Base-by-base conservation (phyloP, 2,888 invertebrate species). In the Tachystola acroxantha region DNA sequence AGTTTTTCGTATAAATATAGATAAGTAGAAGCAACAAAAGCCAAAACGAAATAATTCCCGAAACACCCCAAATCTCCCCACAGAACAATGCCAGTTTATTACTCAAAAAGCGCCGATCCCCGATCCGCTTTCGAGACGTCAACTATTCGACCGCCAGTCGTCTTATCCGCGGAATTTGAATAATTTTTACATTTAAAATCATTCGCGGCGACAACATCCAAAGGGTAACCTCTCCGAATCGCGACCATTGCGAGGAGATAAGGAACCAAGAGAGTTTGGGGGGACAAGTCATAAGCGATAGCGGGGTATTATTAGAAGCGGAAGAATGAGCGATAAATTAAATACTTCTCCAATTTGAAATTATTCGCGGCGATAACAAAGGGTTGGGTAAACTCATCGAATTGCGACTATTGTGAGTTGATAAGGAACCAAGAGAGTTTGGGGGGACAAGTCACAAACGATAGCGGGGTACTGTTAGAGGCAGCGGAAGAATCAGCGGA, bases 161-260 rank as follows among this genome's bases (percentile, higher is more conserved):
- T 66, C 81, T 81, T 79, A 79, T 78, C 80, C 82, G 56, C 53
- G 39, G 42, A 44, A 85, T 86, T 86, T 85, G 84, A 85, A 86
- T 86, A 86, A 86, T 86, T 86, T 84, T 84, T 85, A 84, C 85
- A 86, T 86, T 86, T 86, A 86, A 84, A 86, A 86, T 86, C 86
- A 85, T 84, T 85, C 77, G 78, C 75, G 70, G 76, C 75, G 82
- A 80, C 81, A 74, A 80, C 82, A 81, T 84, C 84, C 82, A 85
- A 86, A 85, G 85, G 85, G 85, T 86, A 86, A 84, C 85, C 82
- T 69, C 73, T 67, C 72, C 52, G 80, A 75, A 81, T 82, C 78
- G 81, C 79, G 70, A 77, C 80, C 84, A 81, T 81, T 79, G 77
- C 76, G 68, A 66, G 62, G 68, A 84, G 84, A 84, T 84, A 84